phyloP scores from a whole-genome alignment of 2,113 vertebrate species.

The Fregata magnificens region DNA sequence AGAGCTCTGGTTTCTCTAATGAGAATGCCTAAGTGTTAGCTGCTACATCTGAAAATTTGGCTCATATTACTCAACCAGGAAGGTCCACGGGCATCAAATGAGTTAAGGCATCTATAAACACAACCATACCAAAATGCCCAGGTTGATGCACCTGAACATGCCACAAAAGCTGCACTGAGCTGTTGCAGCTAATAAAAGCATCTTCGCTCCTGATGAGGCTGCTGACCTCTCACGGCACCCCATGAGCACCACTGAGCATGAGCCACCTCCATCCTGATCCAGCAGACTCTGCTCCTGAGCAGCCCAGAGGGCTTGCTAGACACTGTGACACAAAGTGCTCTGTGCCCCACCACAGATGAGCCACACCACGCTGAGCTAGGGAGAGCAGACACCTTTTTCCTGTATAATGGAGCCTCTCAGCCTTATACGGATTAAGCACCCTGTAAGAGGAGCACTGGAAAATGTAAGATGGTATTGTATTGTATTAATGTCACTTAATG shows the following conservation, averaged over 20 bases:
- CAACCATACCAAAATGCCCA: neutral
- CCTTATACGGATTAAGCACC: slow-evolving; percentile 32
- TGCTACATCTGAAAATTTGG: neutral
- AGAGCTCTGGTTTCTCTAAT: neutral
- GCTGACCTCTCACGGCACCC: neutral
- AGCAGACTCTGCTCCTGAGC: neutral
- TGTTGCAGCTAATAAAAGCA: neutral
- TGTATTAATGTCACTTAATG: slow-evolving; percentile 82
- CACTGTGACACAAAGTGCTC: neutral
- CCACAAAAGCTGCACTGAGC: neutral
- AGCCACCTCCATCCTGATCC: neutral
- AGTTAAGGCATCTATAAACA: neutral
- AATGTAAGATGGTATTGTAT: slow-evolving; percentile 73
- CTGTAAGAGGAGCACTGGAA: slow-evolving; percentile 47
- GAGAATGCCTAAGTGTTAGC: neutral
- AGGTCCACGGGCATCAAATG: neutral
- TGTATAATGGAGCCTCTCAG: slow-evolving; percentile 47
- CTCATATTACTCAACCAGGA: neutral
- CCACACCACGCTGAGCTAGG: neutral
- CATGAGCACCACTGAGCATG: neutral
- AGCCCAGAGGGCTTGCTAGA: neutral
- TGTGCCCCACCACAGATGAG: neutral
- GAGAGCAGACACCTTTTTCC: neutral
- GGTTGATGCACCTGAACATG: neutral
- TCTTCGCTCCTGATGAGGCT: neutral